These are phyloP conservation scores for Drepana falcataria DNA, from an alignment of 2,888 invertebrate species.

Conservation along the genomic window DNA sequence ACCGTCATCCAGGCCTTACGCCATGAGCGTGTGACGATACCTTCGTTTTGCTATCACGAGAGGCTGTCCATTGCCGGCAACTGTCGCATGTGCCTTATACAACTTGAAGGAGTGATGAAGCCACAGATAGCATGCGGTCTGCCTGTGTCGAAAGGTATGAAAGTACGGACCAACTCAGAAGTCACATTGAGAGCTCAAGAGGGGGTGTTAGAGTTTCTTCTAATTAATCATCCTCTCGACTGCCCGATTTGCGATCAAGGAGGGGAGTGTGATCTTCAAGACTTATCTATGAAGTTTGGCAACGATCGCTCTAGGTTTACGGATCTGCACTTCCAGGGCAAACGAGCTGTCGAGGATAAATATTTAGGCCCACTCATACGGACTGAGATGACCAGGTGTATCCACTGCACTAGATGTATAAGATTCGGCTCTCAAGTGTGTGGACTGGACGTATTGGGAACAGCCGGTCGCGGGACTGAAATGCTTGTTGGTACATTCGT, in stretches of 20 bases:
- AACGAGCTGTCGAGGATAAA: conserved; percentile 97
- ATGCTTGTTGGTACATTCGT: conserved; percentile 99
- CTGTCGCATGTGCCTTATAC: conserved; percentile 99
- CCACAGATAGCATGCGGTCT: conserved; percentile 99
- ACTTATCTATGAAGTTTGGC: conserved; percentile 98
- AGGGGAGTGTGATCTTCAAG: conserved; percentile 95
- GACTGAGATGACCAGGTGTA: conserved; percentile 98
- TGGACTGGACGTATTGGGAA: conserved; percentile 96
- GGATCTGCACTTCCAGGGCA: conserved; percentile 93
- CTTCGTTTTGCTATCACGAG: conserved; percentile 99
- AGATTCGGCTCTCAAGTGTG: conserved; percentile 98
- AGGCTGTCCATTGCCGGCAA: conserved; percentile 98
- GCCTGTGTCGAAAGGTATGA: conserved; percentile 98
- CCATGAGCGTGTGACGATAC: conserved; percentile 73
- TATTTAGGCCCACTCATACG: conserved; percentile 97
- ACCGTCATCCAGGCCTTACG: conserved; percentile 88
- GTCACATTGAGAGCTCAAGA: conserved; percentile 83
- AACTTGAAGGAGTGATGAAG: conserved; percentile 96
- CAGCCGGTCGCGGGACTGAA: conserved; percentile 93
- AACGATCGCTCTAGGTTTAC: conserved; percentile 94
- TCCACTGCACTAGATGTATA: conserved; percentile 98
- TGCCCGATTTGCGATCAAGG: conserved; percentile 99
- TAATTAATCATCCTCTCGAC: conserved; percentile 98
- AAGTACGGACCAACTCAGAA: conserved; percentile 96
- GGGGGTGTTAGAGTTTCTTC: conserved; percentile 96